Evolutionary conservation across 2,113 vertebrate species (phyloP), one percentile per base, ranked within the genome.

Genomic region (Corydoras maculifer): DNA sequence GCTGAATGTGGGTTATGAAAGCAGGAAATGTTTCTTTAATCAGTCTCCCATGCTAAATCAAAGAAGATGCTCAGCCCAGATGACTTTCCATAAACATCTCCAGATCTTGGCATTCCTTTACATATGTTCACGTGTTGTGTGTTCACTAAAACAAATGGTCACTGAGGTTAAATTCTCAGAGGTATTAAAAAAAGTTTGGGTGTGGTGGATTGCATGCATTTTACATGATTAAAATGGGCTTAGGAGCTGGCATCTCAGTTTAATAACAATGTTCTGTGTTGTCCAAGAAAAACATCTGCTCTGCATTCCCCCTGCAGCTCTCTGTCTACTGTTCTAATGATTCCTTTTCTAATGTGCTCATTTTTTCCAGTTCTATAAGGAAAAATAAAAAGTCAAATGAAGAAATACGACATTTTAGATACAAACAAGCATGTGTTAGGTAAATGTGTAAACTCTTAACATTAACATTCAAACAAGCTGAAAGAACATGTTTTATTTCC

Each of bases 251-350:
- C 75, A 77, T 76, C 35, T 50, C 4, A 79, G 78, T 83, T 86
- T 80, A 81, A 80, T 83, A 80, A 84, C 81, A 81, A 76, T 60
- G 69, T 80, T 76, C 84, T 78, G 58, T 75, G 80, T 62, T 78
- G n/a, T 84, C 86, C 85, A 88, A 88, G 82, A 54, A 72, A 82
- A 87, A 88, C 87, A 87, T 87, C 79, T 87, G 78, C 71, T 77
- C 77, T 32, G 18, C 48, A 80, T 76, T 61, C 50, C 13, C 69
- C 31, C 50, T 62, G 14, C 29, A 68, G 57, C 72, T 68, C 53
- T 55, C 54, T 25, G 77, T 53, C 58, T 69, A 67, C 61, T 76
- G 62, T 31, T 70, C 58, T 77, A 79, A 81, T 83, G 70, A 78
- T 60, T 74, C 54, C 59, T 60, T 75, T 77, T 80, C 66, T 75